Percentiles rank a stretch among this genome's conserved stretches.
Evolutionary conservation across 2,797 vertebrate genomes (phyloP).

Genomic region (Tiaroga cobitis): DNA sequence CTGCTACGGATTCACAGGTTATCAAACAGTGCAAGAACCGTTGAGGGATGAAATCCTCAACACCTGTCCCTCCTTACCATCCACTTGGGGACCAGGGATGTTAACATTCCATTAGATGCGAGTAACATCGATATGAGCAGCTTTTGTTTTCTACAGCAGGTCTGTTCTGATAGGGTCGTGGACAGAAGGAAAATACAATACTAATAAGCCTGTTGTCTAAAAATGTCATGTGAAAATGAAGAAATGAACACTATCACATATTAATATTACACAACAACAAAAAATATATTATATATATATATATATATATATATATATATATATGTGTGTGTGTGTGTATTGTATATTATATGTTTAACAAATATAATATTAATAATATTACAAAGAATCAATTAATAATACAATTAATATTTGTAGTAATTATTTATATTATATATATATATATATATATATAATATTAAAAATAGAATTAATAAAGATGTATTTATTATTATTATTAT

Average conservation of each 20-base stretch:
- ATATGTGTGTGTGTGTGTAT: too few species aligned
- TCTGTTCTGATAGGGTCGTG: background rate
- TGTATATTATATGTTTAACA: too few species aligned
- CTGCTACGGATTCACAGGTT: constrained; percentile 12
- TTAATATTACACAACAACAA: background rate
- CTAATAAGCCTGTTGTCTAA: background rate
- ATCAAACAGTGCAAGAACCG: constrained; percentile 17
- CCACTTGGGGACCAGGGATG: constrained; percentile 13
- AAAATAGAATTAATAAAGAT: too few species aligned
- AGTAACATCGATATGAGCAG: background rate
- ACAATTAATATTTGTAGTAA: too few species aligned
- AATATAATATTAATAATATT: too few species aligned
- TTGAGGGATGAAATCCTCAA: constrained; percentile 14
- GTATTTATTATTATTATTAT: too few species aligned
- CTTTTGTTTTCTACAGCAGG: constrained; percentile 19
- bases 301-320: too few species aligned
- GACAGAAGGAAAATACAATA: background rate
- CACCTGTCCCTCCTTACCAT: background rate
- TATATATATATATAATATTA: too few species aligned
- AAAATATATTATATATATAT: background rate
- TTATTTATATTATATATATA: too few species aligned
- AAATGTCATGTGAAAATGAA: background rate
- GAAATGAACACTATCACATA: background rate
- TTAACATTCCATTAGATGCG: constrained; percentile 14
- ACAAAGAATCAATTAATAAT: too few species aligned